Percentiles rank a stretch among this genome's conserved stretches.
Conservation (phyloP, 2,888 invertebrate genomes). For the Lasioglossum oenotherae region DNA sequence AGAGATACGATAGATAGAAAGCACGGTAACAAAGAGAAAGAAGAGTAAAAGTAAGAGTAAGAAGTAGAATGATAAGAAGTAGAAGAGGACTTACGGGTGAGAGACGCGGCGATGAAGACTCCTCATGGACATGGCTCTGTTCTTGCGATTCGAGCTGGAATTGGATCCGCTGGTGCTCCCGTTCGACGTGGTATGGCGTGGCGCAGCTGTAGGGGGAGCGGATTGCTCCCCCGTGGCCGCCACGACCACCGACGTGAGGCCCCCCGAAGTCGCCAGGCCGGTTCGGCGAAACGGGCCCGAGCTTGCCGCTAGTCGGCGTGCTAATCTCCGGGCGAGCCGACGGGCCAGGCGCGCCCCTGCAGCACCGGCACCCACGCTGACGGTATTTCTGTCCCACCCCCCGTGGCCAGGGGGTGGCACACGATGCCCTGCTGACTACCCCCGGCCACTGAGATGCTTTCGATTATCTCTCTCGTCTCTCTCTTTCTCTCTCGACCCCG, state of each 20-base stretch:
- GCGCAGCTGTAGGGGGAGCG: slow-evolving; percentile 70
- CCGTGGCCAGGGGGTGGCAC: slow-evolving; percentile 87
- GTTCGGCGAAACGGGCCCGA: slow-evolving; percentile 84
- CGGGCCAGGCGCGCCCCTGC: slow-evolving; percentile 88
- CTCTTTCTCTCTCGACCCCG: slow-evolving; percentile 12
- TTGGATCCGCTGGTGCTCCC: slow-evolving; percentile 77
- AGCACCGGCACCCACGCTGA: slow-evolving; percentile 88
- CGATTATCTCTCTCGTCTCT: slow-evolving; percentile 18
- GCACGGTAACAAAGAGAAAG: not conserved
- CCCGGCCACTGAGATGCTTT: slow-evolving; percentile 26
- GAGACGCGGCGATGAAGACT: slow-evolving; percentile 82
- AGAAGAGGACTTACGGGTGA: slow-evolving; percentile 80
- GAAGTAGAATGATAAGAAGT: not conserved
- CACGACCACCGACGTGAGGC: slow-evolving; percentile 69
- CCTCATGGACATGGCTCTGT: slow-evolving; percentile 82
- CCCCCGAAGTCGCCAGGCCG: slow-evolving; percentile 72
- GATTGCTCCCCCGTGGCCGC: slow-evolving; percentile 71
- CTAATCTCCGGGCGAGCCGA: slow-evolving; percentile 83
- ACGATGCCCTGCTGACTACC: slow-evolving; percentile 51
- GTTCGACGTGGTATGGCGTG: slow-evolving; percentile 72
- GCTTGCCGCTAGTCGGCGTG: slow-evolving; percentile 85
- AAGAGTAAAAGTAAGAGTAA: not conserved
- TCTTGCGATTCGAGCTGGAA: slow-evolving; percentile 75
- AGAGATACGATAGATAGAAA: not conserved
- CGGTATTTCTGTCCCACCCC: slow-evolving; percentile 84